These are phyloP conservation scores for Apodemia duryi DNA, from an alignment of 2,888 invertebrate species.

Conservation along the genomic window DNA sequence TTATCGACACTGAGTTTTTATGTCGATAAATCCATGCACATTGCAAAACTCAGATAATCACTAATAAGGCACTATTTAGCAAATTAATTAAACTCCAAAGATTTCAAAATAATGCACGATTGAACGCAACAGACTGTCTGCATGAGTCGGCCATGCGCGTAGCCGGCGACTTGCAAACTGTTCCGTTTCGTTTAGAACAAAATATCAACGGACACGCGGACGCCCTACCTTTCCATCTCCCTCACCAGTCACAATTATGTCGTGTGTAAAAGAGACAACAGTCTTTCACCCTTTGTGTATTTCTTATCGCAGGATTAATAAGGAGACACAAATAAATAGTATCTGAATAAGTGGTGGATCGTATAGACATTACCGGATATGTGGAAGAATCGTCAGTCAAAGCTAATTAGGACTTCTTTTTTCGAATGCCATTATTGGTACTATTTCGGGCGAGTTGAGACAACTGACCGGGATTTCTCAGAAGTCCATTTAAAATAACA, in stretches of 20 bases:
- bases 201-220: constrained; percentile 70
- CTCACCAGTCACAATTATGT: constrained; percentile 49
- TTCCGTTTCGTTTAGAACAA: constrained; percentile 65
- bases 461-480: constrained; percentile 17
- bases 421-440: constrained; percentile 16
- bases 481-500: constrained; percentile 23
- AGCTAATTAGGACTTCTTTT: constrained; percentile 12
- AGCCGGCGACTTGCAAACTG: constrained; percentile 78
- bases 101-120: constrained; percentile 60
- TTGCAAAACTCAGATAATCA: constrained; percentile 60
- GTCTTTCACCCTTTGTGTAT: constrained; percentile 48
- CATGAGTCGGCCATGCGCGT: constrained; percentile 64
- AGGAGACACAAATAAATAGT: constrained; percentile 69
- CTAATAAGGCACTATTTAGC: constrained; percentile 65
- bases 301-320: constrained; percentile 73
- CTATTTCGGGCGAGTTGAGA: constrained; percentile 7
- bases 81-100: constrained; percentile 54
- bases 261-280: constrained; percentile 52
- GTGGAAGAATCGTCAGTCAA: constrained; percentile 11
- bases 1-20: constrained; percentile 47
- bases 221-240: constrained; percentile 69
- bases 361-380: constrained; percentile 46
- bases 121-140: constrained; percentile 67
- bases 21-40: constrained; percentile 62
- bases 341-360: constrained; percentile 65